Conservation (phyloP, 1,140 invertebrate species). For the Zophobas atratus region DNA sequence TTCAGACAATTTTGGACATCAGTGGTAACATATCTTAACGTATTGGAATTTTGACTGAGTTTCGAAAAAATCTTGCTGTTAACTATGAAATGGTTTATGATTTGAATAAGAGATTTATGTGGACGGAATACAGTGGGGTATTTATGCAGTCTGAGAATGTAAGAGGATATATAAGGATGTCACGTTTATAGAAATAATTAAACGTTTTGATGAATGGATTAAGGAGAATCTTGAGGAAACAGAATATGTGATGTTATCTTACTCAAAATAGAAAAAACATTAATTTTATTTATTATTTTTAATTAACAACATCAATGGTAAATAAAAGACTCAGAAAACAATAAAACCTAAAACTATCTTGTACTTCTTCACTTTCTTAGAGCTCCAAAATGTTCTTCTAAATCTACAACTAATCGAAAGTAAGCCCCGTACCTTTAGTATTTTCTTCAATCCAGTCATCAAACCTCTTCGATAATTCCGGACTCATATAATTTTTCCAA, state of each 20-base stretch:
- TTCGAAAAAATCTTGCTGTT: constrained; percentile 78
- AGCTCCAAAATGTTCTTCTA: background rate
- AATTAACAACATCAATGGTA: too few relatives aligned
- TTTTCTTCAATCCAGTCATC: constrained; percentile 83
- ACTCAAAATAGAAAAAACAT: background rate
- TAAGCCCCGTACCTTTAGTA: constrained; percentile 75
- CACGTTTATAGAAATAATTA: constrained; percentile 72
- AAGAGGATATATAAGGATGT: constrained; percentile 76
- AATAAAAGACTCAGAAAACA: too few relatives aligned
- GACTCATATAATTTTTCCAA: constrained; percentile 86
- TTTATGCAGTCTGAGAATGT: constrained; percentile 78
- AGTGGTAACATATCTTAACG: constrained; percentile 73
- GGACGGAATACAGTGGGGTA: constrained; percentile 67
- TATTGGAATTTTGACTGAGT: constrained; percentile 78
- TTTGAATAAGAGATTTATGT: constrained; percentile 68
- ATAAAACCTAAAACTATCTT: too few relatives aligned
- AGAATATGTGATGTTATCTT: constrained; percentile 45
- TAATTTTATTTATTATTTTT: too few relatives aligned
- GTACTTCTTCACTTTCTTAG: too few relatives aligned
- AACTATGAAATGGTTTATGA: constrained; percentile 74
- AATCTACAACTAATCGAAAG: constrained; percentile 70
- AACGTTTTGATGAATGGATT: constrained; percentile 74
- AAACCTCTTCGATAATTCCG: constrained; percentile 78
- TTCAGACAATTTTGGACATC: constrained; percentile 73
- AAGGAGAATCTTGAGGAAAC: constrained; percentile 68